A percentile compares a stretch with the other conserved stretches of the same genome.
Conservation (phyloP, 2,888 invertebrate genomes). For the Argyra leucocephala region DNA sequence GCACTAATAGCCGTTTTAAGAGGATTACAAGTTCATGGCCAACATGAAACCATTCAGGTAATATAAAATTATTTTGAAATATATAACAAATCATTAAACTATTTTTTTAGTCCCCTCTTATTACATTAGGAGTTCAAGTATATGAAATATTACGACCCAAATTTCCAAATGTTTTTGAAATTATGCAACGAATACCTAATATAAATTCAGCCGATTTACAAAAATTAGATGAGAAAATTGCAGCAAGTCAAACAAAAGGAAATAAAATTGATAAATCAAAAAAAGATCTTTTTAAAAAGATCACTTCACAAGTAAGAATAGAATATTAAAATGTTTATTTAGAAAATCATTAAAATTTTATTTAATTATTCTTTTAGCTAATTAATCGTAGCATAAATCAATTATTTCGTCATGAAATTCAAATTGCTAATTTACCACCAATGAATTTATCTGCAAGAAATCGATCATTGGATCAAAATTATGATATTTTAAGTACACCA, state of each 20-base stretch:
- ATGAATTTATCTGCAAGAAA: conserved; percentile 40
- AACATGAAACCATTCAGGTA: conserved; percentile 82
- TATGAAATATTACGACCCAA: conserved; percentile 73
- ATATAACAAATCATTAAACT: neutral
- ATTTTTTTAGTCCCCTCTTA: conserved; percentile 45
- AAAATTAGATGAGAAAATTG: conserved; percentile 75
- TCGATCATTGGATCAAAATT: conserved; percentile 14
- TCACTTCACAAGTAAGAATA: conserved; percentile 60
- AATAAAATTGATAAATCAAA: conserved; percentile 81
- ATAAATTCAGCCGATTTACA: conserved; percentile 71
- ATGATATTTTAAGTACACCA: conserved; percentile 31
- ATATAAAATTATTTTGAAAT: neutral
- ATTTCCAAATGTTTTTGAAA: conserved; percentile 56
- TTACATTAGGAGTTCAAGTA: conserved; percentile 72
- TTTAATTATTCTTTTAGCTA: conserved; percentile 47
- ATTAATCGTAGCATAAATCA: conserved; percentile 79
- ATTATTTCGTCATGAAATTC: conserved; percentile 76
- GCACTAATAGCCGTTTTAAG: conserved; percentile 68
- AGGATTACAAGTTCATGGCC: conserved; percentile 77
- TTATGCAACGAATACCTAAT: conserved; percentile 72
- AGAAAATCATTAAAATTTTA: neutral
- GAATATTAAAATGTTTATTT: conserved; percentile 5
- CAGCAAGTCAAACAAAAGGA: conserved; percentile 55
- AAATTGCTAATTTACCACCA: conserved; percentile 74
- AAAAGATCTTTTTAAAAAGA: conserved; percentile 82